These are phyloP conservation scores for Percina caprodes DNA, from an alignment of 2,113 vertebrate species.

Conservation along the genomic window DNA sequence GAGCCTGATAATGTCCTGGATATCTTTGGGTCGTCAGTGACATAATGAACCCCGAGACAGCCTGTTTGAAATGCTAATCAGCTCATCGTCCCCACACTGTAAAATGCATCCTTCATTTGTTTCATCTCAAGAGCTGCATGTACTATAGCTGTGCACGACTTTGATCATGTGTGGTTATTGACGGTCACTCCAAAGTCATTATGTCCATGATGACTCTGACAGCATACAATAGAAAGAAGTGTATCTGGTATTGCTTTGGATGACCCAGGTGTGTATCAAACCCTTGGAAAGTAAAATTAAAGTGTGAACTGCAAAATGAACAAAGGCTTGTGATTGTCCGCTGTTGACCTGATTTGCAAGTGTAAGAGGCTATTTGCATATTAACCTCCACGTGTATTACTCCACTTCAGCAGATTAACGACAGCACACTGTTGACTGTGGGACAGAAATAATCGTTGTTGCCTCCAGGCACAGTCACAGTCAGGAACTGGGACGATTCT, in stretches of 20 bases:
- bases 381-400: conserved; percentile 10
- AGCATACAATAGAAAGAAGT: neutral
- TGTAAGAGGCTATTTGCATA: conserved; percentile 9
- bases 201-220: conserved; percentile 23
- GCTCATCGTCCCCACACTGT: conserved; percentile 25
- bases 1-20: neutral
- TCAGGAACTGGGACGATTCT: conserved; percentile 47
- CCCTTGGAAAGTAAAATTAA: neutral
- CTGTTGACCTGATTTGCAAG: neutral
- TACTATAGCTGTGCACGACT: conserved; percentile 18
- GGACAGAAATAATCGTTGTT: conserved; percentile 63
- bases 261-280: neutral
- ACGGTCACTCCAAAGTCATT: conserved; percentile 36
- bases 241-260: neutral
- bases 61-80: conserved; percentile 68
- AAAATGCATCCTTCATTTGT: neutral
- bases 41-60: conserved; percentile 12
- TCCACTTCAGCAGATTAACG: conserved; percentile 26
- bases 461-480: conserved; percentile 70
- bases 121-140: conserved; percentile 25
- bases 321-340: neutral
- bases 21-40: conserved; percentile 18
- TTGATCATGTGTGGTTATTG: conserved; percentile 42
- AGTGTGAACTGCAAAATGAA: neutral
- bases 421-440: conserved; percentile 38